Evolutionary conservation across 2,888 invertebrate species (phyloP).

Genomic region (Drosophila picticornis): DNA sequence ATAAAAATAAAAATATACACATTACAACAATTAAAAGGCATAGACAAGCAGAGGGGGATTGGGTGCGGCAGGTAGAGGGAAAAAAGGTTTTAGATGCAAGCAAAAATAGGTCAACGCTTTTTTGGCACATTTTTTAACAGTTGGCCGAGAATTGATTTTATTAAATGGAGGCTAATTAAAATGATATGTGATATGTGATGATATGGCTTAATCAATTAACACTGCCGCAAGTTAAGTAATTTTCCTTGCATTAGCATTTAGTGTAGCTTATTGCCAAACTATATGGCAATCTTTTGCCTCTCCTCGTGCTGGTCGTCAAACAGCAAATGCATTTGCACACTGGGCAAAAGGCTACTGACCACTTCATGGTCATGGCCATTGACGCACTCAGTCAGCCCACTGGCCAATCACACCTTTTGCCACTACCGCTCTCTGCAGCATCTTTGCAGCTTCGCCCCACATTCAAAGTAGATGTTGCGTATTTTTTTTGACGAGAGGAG

Average conservation of each 20-base stretch:
- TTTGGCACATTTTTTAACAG: conserved; percentile 22
- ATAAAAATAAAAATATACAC: conserved; percentile 17
- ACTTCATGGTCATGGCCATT: conserved; percentile 52
- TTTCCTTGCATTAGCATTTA: too few relatives aligned
- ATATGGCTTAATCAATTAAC: conserved; percentile 43
- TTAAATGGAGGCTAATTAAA: conserved; percentile 13
- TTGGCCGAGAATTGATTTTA: conserved; percentile 27
- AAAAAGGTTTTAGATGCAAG: background rate
- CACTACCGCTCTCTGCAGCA: background rate
- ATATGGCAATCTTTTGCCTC: background rate
- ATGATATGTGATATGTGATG: background rate
- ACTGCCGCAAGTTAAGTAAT: conserved; percentile 25
- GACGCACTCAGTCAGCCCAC: background rate
- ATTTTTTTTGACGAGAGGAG: conserved; percentile 18
- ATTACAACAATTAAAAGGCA: background rate
- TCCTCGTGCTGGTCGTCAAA: background rate
- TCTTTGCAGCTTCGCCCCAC: background rate
- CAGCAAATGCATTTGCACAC: background rate
- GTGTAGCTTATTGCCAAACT: background rate
- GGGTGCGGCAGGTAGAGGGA: background rate
- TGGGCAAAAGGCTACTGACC: background rate
- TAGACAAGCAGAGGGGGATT: conserved; percentile 9
- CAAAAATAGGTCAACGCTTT: conserved; percentile 40
- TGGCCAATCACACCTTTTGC: background rate
- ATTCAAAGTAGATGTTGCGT: background rate